phyloP scores from a whole-genome alignment of 2,797 vertebrate species.

The Australoheros facetus region DNA sequence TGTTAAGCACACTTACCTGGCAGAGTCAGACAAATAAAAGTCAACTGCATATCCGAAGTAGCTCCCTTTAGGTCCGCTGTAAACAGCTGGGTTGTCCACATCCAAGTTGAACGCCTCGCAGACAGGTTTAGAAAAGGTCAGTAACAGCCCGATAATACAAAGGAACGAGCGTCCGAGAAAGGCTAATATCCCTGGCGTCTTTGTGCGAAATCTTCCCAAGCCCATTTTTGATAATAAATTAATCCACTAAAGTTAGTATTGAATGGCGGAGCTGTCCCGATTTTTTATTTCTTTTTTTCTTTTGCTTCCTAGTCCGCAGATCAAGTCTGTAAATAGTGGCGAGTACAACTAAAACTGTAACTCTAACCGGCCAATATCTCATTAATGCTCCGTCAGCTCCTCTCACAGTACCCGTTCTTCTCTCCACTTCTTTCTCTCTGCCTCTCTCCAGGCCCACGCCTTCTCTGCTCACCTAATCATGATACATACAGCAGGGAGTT shows the following conservation, averaged over 20 bases:
- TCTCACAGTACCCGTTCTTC: slow-evolving; percentile 35
- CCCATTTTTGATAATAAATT: slow-evolving; percentile 67
- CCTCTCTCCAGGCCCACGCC: slow-evolving; percentile 46
- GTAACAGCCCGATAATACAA: slow-evolving; percentile 53
- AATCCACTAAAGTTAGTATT: slow-evolving; percentile 53
- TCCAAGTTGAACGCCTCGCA: slow-evolving; percentile 89
- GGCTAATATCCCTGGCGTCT: slow-evolving; percentile 56
- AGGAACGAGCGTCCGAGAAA: slow-evolving; percentile 47
- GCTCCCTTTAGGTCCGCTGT: slow-evolving; percentile 86
- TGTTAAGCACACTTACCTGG: slow-evolving; percentile 79
- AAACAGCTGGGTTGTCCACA: slow-evolving; percentile 83
- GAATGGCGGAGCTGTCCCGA: slow-evolving; percentile 11
- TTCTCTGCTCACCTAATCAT: slow-evolving; percentile 72
- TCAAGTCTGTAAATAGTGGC: slow-evolving; percentile 4
- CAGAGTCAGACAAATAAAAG: slow-evolving; percentile 86
- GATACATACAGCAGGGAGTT: slow-evolving; percentile 75
- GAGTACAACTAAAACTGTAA: slow-evolving; percentile 42
- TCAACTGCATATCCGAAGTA: slow-evolving; percentile 92
- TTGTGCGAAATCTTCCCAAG: slow-evolving; percentile 57
- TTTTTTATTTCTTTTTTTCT: background rate
- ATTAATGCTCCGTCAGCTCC: slow-evolving; percentile 69
- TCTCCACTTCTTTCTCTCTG: slow-evolving; percentile 23
- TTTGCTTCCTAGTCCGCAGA: slow-evolving; percentile 22
- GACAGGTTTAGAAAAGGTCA: slow-evolving; percentile 56
- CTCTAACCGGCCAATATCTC: slow-evolving; percentile 50